Evolutionary conservation across 2,888 invertebrate genomes (phyloP).

Genomic region (Sphinx pinastri): DNA sequence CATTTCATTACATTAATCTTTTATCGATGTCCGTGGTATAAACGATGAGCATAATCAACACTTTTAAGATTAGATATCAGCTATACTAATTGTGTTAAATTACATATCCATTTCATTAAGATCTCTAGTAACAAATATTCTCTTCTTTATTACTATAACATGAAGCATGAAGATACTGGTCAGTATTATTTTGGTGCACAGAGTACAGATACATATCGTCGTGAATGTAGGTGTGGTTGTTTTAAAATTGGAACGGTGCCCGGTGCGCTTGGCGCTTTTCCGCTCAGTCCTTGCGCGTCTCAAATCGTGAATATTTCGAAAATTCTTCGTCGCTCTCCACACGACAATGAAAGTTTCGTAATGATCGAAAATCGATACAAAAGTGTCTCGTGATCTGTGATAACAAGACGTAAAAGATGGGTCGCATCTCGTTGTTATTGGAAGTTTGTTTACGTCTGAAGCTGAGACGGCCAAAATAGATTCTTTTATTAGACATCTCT

Average conservation of each 20-base stretch:
- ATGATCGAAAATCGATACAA: constrained; percentile 35
- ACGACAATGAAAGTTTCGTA: constrained; percentile 20
- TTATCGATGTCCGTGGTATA: neutral
- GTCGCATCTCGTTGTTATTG: constrained; percentile 43
- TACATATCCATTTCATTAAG: neutral
- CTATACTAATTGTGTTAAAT: constrained; percentile 20
- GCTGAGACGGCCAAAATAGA: constrained; percentile 71
- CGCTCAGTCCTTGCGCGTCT: constrained; percentile 61
- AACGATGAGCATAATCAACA: constrained; percentile 7
- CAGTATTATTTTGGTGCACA: constrained; percentile 50
- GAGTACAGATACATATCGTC: constrained; percentile 53
- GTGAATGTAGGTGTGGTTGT: constrained; percentile 70
- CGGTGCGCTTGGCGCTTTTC: constrained; percentile 65
- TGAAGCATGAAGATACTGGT: constrained; percentile 38
- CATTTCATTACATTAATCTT: neutral
- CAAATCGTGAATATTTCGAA: constrained; percentile 59
- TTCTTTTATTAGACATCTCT: constrained; percentile 74
- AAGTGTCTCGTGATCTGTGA: constrained; percentile 40
- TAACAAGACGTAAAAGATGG: constrained; percentile 51
- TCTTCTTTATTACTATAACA: neutral
- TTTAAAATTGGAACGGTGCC: constrained; percentile 79
- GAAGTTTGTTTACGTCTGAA: constrained; percentile 64
- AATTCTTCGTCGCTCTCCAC: constrained; percentile 41
- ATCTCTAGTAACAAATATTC: neutral
- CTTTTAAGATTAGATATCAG: constrained; percentile 4